phyloP scores from a whole-genome alignment of 2,888 invertebrate genomes.

The Mayetiola destructor region DNA sequence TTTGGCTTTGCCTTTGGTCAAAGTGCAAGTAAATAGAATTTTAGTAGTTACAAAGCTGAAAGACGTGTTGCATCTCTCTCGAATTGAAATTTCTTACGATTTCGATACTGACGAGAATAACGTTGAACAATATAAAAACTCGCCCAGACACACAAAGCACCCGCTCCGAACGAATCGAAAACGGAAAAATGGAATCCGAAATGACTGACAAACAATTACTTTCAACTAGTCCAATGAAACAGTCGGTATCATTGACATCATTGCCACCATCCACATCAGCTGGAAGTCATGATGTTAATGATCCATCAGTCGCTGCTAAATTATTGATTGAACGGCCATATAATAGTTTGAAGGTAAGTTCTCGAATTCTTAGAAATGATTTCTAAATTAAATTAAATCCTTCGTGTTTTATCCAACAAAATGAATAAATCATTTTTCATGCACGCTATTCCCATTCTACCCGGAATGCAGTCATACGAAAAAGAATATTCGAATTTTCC shows the following conservation, averaged over 20 bases:
- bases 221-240: conserved; percentile 24
- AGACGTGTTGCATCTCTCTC: neutral
- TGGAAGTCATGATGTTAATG: conserved; percentile 36
- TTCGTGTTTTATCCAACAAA: no score
- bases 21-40: conserved; percentile 4
- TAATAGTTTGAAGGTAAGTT: conserved; percentile 56
- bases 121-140: neutral
- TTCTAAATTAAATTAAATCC: no score
- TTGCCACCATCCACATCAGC: conserved; percentile 42
- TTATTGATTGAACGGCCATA: conserved; percentile 54
- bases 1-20: neutral
- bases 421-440: no score
- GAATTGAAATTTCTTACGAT: neutral
- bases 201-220: conserved; percentile 6
- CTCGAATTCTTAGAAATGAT: no score
- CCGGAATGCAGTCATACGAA: no score
- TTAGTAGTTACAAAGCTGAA: neutral
- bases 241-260: conserved; percentile 55
- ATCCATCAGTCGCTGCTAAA: conserved; percentile 37
- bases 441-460: no score
- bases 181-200: neutral
- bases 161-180: neutral
- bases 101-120: conserved; percentile 4
- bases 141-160: neutral
- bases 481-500: no score